phyloP scores from a whole-genome alignment of 1,140 invertebrate genomes.

The Megalopta genalis region DNA sequence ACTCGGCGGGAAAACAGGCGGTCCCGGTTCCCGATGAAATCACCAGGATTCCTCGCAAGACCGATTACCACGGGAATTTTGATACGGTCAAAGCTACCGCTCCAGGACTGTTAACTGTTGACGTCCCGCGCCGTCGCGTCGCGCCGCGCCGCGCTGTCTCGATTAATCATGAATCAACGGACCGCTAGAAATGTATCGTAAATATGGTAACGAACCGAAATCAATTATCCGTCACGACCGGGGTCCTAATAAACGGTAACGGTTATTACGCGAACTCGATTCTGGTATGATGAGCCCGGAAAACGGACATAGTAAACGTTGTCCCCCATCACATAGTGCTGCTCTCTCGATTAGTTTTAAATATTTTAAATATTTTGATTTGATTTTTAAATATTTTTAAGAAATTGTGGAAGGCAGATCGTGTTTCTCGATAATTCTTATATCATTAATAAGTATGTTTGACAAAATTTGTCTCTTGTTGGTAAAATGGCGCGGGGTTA shows the following conservation, averaged over 20 bases:
- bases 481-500: no score
- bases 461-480: no score
- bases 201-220: slow-evolving; percentile 14
- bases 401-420: no score
- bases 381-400: no score
- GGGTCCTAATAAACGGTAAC: background rate
- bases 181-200: slow-evolving; percentile 13
- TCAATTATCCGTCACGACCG: slow-evolving; percentile 18
- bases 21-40: background rate
- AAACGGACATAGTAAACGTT: no score
- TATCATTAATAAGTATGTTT: no score
- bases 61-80: background rate
- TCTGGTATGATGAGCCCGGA: no score
- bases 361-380: no score
- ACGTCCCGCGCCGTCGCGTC: slow-evolving; percentile 9
- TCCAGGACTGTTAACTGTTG: slow-evolving; percentile 9
- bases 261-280: no score
- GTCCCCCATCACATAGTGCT: no score
- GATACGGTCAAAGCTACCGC: slow-evolving; percentile 1
- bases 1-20: background rate
- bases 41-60: background rate
- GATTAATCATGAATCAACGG: background rate
- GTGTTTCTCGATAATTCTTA: no score
- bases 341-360: no score
- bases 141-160: background rate